phyloP scores from a whole-genome alignment of 2,113 vertebrate genomes.

The Connochaetes taurinus region DNA sequence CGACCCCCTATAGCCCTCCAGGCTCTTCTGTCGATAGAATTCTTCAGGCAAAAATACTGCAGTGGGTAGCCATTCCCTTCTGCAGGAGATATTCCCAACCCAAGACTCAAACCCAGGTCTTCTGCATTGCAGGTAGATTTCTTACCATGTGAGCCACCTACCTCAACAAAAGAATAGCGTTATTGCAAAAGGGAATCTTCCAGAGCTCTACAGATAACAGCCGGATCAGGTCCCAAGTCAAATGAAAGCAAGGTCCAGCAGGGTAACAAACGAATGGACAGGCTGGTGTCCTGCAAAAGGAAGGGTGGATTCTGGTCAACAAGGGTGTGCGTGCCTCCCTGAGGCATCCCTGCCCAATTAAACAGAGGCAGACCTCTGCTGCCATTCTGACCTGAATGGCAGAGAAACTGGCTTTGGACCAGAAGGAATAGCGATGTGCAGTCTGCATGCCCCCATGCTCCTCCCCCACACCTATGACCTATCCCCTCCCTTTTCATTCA shows the following conservation, averaged over 20 bases:
- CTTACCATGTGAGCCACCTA: background rate
- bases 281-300: background rate
- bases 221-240: background rate
- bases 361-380: background rate
- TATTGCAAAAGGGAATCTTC: background rate
- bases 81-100: background rate
- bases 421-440: background rate
- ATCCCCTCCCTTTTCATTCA: background rate
- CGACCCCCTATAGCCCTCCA: background rate
- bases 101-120: background rate
- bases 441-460: background rate
- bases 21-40: background rate
- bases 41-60: background rate
- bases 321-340: background rate
- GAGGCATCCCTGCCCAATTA: too few species aligned
- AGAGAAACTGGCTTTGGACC: background rate
- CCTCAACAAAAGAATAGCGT: background rate
- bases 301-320: background rate
- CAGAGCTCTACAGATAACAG: background rate
- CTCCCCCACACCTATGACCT: fast-evolving
- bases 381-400: background rate
- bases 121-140: background rate
- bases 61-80: background rate
- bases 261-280: background rate
- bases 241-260: background rate